Conservation (phyloP, 2,888 invertebrate genomes). For the Molorchus minor region DNA sequence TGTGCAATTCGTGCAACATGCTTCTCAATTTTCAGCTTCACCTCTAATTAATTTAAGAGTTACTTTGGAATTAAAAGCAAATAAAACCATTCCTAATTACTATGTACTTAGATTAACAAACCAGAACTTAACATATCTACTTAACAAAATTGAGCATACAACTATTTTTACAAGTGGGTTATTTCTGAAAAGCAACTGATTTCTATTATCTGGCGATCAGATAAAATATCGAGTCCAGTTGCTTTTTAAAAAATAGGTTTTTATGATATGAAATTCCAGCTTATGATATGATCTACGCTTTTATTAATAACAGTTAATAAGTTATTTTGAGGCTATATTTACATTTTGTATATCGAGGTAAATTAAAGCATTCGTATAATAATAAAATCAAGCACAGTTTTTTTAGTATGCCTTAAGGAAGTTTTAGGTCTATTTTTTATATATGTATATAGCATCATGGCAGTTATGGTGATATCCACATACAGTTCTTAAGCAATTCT, state of each 20-base stretch:
- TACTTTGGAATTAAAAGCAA: not conserved
- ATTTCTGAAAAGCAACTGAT: slow-evolving; percentile 8
- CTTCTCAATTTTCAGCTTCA: not conserved
- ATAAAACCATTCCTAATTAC: not conserved
- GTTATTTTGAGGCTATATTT: too few species aligned
- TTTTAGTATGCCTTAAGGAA: too few species aligned
- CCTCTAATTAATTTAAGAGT: not conserved
- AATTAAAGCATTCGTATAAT: too few species aligned
- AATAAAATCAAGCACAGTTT: too few species aligned
- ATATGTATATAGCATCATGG: too few species aligned
- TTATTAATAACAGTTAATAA: slow-evolving; percentile 3
- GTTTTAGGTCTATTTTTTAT: too few species aligned
- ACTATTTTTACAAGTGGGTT: not conserved
- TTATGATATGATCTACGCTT: not conserved
- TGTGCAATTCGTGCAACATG: slow-evolving; percentile 25
- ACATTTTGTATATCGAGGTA: too few species aligned
- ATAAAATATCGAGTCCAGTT: not conserved
- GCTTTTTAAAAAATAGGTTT: slow-evolving; percentile 11
- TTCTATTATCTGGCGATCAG: not conserved
- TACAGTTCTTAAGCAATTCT: too few species aligned
- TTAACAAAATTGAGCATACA: not conserved
- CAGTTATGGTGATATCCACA: too few species aligned
- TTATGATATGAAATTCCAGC: slow-evolving; percentile 12
- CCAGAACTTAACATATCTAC: not conserved
- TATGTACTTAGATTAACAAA: not conserved